These are phyloP conservation scores for Oryzias woworae DNA, from an alignment of 2,113 vertebrate species.

Conservation along the genomic window DNA sequence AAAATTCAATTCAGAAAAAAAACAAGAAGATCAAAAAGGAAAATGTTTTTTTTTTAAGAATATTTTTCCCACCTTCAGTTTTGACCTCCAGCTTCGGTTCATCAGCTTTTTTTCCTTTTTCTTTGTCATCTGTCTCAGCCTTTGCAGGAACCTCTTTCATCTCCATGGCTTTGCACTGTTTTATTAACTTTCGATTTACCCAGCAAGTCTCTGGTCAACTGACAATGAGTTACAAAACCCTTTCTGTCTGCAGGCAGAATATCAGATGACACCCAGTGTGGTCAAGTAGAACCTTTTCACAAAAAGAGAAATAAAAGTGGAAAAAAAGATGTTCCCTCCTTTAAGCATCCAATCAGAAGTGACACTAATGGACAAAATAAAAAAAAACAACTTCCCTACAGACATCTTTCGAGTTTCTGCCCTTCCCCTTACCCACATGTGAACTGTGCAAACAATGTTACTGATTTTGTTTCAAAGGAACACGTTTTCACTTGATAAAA, in stretches of 20 bases:
- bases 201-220: not conserved
- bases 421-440: no score
- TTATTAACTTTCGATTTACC: conserved; percentile 43
- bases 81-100: not conserved
- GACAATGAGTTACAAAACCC: conserved; percentile 24
- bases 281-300: not conserved
- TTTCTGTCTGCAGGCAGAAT: not conserved
- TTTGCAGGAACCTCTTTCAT: conserved; percentile 32
- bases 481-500: no score
- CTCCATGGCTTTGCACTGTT: conserved; percentile 47
- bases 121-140: not conserved
- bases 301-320: not conserved
- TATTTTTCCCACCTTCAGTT: conserved; percentile 35
- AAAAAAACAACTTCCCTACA: no score
- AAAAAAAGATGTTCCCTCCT: not conserved
- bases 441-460: no score
- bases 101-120: not conserved
- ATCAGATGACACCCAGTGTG: not conserved
- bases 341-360: no score
- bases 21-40: not conserved
- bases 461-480: no score
- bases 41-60: no score
- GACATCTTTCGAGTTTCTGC: no score
- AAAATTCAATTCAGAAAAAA: not conserved
- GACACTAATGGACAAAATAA: no score